phyloP scores from a whole-genome alignment of 2,888 invertebrate genomes.

The Pristionchus maxplancki region DNA sequence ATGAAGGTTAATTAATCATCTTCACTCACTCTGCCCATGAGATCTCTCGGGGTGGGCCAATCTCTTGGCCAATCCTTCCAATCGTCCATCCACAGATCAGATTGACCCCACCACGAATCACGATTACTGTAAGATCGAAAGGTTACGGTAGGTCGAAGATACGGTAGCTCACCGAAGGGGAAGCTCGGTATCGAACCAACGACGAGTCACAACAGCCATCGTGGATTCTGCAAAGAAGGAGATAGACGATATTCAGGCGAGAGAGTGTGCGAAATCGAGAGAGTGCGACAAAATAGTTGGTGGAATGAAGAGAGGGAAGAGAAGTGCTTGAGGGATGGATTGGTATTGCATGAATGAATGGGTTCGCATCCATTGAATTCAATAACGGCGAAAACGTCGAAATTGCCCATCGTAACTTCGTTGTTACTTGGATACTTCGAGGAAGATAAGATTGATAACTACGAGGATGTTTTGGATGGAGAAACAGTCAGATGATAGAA shows the following conservation, averaged over 20 bases:
- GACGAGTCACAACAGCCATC: conserved; percentile 49
- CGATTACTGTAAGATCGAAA: conserved; percentile 54
- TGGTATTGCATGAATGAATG: neutral
- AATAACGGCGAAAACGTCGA: neutral
- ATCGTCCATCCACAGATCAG: conserved; percentile 65
- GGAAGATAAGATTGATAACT: conserved; percentile 15
- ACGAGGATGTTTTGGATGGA: neutral
- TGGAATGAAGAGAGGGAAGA: conserved; percentile 14
- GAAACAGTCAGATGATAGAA: conserved; percentile 28
- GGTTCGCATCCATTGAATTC: neutral
- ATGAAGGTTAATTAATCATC: no score
- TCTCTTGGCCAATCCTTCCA: conserved; percentile 74
- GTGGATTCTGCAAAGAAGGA: conserved; percentile 37
- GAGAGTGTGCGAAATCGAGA: conserved; percentile 48
- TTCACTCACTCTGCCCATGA: conserved; percentile 71
- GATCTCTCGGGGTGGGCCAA: conserved; percentile 73
- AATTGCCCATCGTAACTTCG: no score
- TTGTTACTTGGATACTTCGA: neutral
- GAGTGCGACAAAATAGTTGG: conserved; percentile 19
- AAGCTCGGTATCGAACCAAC: conserved; percentile 46
- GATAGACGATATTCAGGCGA: conserved; percentile 25
- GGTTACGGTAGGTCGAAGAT: neutral
- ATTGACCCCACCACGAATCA: conserved; percentile 60
- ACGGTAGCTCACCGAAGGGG: conserved; percentile 45
- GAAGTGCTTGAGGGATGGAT: conserved; percentile 44